phyloP scores from a whole-genome alignment of 2,888 invertebrate genomes.

The Scaptomyza parva region DNA sequence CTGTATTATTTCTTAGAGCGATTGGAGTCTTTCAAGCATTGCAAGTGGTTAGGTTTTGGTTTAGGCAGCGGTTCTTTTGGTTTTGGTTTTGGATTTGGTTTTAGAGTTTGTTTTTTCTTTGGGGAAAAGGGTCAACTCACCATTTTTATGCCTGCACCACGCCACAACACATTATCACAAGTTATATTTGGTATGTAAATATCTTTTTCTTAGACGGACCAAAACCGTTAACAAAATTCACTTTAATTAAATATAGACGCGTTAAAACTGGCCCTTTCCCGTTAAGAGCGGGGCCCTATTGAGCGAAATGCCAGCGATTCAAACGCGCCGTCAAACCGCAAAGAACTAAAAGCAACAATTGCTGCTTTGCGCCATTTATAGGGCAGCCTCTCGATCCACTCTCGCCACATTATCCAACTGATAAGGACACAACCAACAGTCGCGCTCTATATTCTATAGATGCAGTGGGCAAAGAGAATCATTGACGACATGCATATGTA shows the following conservation, averaged over 20 bases:
- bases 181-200: background rate
- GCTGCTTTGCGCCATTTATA: constrained; percentile 71
- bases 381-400: constrained; percentile 31
- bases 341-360: constrained; percentile 70
- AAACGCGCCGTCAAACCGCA: constrained; percentile 60
- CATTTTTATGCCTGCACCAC: constrained; percentile 62
- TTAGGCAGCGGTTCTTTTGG: constrained; percentile 20
- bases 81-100: constrained; percentile 1
- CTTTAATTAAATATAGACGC: background rate
- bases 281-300: constrained; percentile 7
- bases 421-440: constrained; percentile 66
- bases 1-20: background rate
- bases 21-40: constrained; percentile 26
- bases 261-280: constrained; percentile 3
- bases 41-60: constrained; percentile 67
- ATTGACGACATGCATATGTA: background rate
- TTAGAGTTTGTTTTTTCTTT: constrained; percentile 5
- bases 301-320: constrained; percentile 38
- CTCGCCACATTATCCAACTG: constrained; percentile 42
- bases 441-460: background rate
- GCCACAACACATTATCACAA: constrained; percentile 66
- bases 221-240: constrained; percentile 12
- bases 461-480: background rate
- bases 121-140: constrained; percentile 56
- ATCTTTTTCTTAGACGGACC: background rate